phyloP scores from a whole-genome alignment of 2,113 vertebrate genomes.

The Chascanopsetta lugubris region DNA sequence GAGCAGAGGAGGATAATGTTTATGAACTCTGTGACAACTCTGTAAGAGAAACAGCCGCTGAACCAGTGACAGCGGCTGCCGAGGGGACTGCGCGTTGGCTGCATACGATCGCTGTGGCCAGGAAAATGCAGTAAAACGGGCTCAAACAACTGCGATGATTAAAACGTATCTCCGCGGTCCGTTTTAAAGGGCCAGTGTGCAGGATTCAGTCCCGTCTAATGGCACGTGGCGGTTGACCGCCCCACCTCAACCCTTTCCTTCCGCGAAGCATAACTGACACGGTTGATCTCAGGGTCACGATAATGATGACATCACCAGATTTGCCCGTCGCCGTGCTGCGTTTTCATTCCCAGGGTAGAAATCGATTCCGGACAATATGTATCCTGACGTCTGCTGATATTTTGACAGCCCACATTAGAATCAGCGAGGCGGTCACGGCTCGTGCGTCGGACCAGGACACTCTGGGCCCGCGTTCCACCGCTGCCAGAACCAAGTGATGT shows the following conservation, averaged over 20 bases:
- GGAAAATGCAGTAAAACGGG: too few relatives aligned
- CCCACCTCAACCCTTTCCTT: too few relatives aligned
- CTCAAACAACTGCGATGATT: too few relatives aligned
- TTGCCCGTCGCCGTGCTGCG: neutral
- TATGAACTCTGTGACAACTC: slow-evolving; percentile 16
- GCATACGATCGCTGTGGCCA: neutral
- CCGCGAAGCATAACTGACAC: too few relatives aligned
- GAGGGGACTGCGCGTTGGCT: neutral
- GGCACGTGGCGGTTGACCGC: too few relatives aligned
- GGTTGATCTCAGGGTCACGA: neutral
- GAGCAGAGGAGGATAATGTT: neutral
- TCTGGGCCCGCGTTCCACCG: too few relatives aligned
- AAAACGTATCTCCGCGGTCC: too few relatives aligned
- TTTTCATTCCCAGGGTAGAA: neutral
- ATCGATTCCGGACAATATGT: slow-evolving; percentile 4
- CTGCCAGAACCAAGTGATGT: too few relatives aligned
- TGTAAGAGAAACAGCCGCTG: neutral
- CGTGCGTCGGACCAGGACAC: neutral
- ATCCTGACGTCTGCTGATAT: neutral
- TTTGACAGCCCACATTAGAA: slow-evolving; percentile 14
- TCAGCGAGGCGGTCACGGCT: neutral
- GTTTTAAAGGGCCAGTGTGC: too few relatives aligned
- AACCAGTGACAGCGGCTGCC: neutral
- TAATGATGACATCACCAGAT: neutral
- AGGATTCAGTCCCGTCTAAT: too few relatives aligned